Evolutionary conservation across 1,140 invertebrate genomes (phyloP).

Genomic region (Pseudomyrmex pallidus): DNA sequence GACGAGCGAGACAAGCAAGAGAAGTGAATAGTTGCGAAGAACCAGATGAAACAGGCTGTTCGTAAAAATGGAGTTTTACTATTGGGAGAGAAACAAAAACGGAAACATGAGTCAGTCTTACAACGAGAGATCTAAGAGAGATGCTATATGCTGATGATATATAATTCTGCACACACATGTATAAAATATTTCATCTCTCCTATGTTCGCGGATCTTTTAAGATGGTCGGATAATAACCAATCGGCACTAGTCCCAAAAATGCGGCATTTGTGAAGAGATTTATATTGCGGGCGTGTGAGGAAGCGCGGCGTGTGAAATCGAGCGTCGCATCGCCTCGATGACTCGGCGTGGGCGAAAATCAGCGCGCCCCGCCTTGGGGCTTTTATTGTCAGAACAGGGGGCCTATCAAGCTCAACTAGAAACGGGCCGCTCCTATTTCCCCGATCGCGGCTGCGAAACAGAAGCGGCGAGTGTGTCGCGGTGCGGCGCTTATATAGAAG

Average conservation of each 20-base stretch:
- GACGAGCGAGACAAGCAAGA: background rate
- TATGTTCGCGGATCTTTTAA: background rate
- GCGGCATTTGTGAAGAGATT: slow-evolving; percentile 3
- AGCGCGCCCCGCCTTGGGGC: background rate
- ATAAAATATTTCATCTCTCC: background rate
- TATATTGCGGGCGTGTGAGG: background rate
- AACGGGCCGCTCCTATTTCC: slow-evolving; percentile 37
- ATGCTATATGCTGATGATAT: background rate
- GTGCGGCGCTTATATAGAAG: slow-evolving; percentile 15
- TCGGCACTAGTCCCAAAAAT: background rate
- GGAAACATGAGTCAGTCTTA: background rate
- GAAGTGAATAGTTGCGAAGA: slow-evolving; percentile 16
- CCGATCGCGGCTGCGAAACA: slow-evolving; percentile 57
- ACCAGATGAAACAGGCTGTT: background rate
- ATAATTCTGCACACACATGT: too few relatives aligned
- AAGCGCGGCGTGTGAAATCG: slow-evolving; percentile 50
- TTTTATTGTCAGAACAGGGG: too few relatives aligned
- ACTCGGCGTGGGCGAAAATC: slow-evolving; percentile 58
- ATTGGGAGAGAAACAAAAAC: background rate
- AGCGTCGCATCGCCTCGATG: slow-evolving; percentile 38
- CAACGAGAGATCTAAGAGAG: background rate
- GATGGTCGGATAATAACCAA: background rate
- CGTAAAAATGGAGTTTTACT: background rate
- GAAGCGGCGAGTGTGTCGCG: slow-evolving; percentile 16
- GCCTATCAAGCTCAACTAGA: slow-evolving; percentile 1